These are phyloP conservation scores for Drosophila sechellia DNA, from an alignment of 1,140 invertebrate genomes.

Conservation along the genomic window DNA sequence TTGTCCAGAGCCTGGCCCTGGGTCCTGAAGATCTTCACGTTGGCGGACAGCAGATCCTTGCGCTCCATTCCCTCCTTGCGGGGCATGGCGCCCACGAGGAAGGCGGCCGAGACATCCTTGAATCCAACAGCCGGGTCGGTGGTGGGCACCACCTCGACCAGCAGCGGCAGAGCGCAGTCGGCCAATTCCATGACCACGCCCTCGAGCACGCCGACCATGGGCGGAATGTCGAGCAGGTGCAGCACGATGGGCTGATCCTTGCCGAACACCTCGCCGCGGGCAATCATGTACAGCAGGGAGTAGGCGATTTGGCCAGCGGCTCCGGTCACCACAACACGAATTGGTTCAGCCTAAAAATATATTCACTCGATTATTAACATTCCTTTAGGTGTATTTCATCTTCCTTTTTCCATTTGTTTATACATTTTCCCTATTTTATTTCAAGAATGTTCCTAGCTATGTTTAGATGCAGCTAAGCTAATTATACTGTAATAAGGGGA, in stretches of 20 bases:
- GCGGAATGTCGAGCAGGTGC: constrained; percentile 97
- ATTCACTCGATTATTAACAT: background rate
- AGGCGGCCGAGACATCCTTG: constrained; percentile 98
- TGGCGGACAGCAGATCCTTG: constrained; percentile 97
- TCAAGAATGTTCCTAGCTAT: background rate
- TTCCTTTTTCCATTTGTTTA: too few species aligned
- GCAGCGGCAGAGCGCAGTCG: constrained; percentile 97
- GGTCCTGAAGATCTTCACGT: constrained; percentile 99
- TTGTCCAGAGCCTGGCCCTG: constrained; percentile 97
- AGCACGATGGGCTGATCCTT: constrained; percentile 94
- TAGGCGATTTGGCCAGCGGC: constrained; percentile 99
- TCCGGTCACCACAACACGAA: constrained; percentile 98
- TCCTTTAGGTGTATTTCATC: too few species aligned
- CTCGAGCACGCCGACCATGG: constrained; percentile 97
- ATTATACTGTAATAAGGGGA: constrained; percentile 13
- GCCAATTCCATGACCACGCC: constrained; percentile 99
- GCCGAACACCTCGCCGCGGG: constrained; percentile 98
- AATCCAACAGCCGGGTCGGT: constrained; percentile 95
- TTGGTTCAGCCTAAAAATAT: constrained; percentile 87
- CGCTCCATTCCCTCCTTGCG: constrained; percentile 99
- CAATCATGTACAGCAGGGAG: constrained; percentile 96
- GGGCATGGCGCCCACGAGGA: constrained; percentile 99
- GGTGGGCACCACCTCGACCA: constrained; percentile 94
- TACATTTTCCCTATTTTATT: background rate
- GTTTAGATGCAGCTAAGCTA: constrained; percentile 24